These are phyloP conservation scores for Syrphus vitripennis DNA, from an alignment of 2,888 invertebrate genomes.

Conservation along the genomic window DNA sequence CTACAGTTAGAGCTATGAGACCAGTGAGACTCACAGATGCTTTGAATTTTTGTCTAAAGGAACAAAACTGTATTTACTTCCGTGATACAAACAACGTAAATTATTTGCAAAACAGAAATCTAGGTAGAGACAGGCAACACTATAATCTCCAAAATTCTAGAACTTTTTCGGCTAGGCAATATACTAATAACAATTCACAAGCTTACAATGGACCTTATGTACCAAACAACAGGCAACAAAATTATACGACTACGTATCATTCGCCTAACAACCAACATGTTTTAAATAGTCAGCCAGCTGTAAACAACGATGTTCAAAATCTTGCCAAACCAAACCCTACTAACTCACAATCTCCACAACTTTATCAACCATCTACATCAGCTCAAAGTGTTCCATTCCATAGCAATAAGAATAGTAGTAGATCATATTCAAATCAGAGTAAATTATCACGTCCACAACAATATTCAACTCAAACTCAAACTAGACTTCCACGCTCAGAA, in stretches of 20 bases:
- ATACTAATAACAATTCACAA: conserved; percentile 6
- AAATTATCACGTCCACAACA: neutral
- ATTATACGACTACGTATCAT: neutral
- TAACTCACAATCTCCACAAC: neutral
- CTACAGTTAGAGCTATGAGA: conserved; percentile 71
- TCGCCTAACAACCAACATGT: neutral
- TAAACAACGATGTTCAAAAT: neutral
- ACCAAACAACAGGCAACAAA: neutral
- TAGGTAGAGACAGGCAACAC: neutral
- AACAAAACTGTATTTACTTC: conserved; percentile 67
- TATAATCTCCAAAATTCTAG: neutral
- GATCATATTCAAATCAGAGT: neutral
- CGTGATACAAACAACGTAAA: neutral
- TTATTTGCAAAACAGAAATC: neutral
- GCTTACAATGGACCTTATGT: neutral
- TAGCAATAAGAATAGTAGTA: neutral
- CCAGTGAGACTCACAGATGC: conserved; percentile 65
- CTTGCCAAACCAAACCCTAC: neutral
- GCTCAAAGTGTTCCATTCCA: neutral
- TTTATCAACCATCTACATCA: neutral
- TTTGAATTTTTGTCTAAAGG: conserved; percentile 57
- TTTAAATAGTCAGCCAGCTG: neutral
- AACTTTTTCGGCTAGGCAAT: neutral
- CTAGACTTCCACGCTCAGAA: neutral
- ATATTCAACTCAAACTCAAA: neutral